Percentiles rank a stretch among this genome's conserved stretches.
phyloP scores from a whole-genome alignment of 2,113 vertebrate species.

The Ibidorhyncha struthersii region DNA sequence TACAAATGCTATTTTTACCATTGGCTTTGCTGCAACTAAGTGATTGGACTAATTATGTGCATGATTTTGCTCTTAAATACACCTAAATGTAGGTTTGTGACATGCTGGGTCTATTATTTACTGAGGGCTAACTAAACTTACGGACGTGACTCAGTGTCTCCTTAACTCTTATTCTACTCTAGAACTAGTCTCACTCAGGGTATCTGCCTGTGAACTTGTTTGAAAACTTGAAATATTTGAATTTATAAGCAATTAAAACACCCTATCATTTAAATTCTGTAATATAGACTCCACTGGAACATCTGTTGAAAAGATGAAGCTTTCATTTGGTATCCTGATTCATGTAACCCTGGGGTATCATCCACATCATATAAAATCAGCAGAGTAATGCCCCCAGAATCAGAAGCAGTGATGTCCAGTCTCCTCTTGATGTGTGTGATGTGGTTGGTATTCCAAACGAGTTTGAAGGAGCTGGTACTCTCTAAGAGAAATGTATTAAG shows the following conservation, averaged over 20 bases:
- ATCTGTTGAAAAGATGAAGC: not conserved
- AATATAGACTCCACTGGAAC: rapidly evolving
- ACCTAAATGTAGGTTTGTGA: not conserved
- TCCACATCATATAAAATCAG: too few relatives aligned
- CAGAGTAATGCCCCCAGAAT: not conserved
- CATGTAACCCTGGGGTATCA: not conserved
- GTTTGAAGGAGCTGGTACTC: not conserved
- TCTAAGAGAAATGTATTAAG: not conserved
- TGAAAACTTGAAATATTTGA: not conserved
- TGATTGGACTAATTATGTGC: not conserved
- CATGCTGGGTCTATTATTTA: not conserved
- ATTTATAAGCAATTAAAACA: not conserved
- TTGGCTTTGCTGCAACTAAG: not conserved
- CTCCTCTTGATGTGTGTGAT: not conserved
- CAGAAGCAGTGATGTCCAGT: not conserved
- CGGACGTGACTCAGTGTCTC: not conserved
- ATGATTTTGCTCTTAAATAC: not conserved
- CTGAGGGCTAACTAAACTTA: not conserved
- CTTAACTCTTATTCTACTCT: not conserved
- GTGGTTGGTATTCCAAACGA: not conserved
- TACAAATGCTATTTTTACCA: not conserved
- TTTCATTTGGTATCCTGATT: not conserved
- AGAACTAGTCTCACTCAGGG: not conserved
- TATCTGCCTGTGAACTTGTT: not conserved
- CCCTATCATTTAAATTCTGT: not conserved